Evolutionary conservation across 92 coral and sea anemone species (phyloP), one percentile per base, ranked within the genome.

Genomic region (Epizoanthus illoricatus): DNA sequence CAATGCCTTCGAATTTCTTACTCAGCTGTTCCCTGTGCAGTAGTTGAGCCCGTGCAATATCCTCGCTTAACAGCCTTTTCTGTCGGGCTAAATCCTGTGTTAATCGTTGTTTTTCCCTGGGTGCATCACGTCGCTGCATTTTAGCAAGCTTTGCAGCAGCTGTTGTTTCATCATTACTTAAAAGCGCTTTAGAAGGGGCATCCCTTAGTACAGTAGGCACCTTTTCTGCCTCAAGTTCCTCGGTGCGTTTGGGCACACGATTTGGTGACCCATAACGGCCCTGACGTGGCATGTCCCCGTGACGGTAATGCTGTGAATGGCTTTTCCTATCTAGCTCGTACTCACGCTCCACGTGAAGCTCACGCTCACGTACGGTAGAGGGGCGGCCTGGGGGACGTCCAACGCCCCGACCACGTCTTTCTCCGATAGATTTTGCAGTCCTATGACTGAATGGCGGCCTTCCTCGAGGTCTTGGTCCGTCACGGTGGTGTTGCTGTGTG

Each of bases 81-180:
- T 97, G 99, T 63, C 98, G 84, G 80, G 97, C 99, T 73, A 97
- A 88, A 84, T 97, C 99, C 87, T 97, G 99, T 4, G 99, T 97
- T 59, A 97, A 79, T 65, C 99, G 85, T 86, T 97, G 99, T 81
- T 97, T 97, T 83, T 97, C 99, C 59, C 99, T 91, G 39, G 99
- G 99, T 70, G 93, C 91, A 54, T 97, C 99, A 28, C 92, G 92
- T 16, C 97, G 88, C 66, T 93, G 94, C 60, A 87, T 64, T 75
- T 90, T 83, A 28, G 72, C 70, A 23, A 88, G 68, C 13, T 58
- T 58, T 69, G 71, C 82, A n/a, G 88, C 73, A 61, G 84, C 56
- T 23, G 68, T 68, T 20, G 71, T 52, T 43, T 74, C 84, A 59
- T 83, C 90, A 54, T 79, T 86, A 56, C 57, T 43, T 20, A 71